Percentiles rank a stretch among this genome's conserved stretches.
Evolutionary conservation across 2,797 vertebrate genomes (phyloP).

Genomic region (Scomberomorus guttatus): DNA sequence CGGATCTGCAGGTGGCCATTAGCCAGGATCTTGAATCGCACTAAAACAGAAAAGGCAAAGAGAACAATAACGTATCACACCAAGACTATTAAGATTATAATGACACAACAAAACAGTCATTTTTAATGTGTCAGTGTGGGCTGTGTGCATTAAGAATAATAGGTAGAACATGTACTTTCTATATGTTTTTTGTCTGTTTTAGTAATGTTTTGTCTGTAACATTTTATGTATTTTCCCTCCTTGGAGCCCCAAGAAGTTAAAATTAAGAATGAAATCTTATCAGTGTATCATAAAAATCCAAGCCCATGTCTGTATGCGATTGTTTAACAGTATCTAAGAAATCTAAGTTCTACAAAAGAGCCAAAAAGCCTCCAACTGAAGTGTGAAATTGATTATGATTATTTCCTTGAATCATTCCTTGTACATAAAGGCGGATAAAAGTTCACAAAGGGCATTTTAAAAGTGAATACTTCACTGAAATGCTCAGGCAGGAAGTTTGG

Average conservation of each 20-base stretch:
- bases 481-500: constrained; percentile 15
- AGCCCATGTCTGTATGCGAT: neutral
- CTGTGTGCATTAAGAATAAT: neutral
- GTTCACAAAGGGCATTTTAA: neutral
- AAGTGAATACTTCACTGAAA: neutral
- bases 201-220: neutral
- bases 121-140: too few species aligned
- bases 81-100: neutral
- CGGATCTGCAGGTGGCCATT: constrained; percentile 97
- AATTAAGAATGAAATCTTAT: neutral
- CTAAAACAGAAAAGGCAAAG: constrained; percentile 73
- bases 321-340: neutral
- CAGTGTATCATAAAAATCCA: neutral
- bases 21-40: constrained; percentile 89
- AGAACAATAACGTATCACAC: neutral
- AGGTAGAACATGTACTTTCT: neutral
- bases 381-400: neutral
- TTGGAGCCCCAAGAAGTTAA: neutral
- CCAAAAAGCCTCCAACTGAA: neutral
- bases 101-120: neutral
- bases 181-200: neutral
- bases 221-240: neutral
- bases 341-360: neutral
- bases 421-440: neutral
- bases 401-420: neutral